Percentiles rank a stretch among this genome's conserved stretches.
phyloP scores from a whole-genome alignment of 1,140 invertebrate species.

The Psilanteris sp. region DNA sequence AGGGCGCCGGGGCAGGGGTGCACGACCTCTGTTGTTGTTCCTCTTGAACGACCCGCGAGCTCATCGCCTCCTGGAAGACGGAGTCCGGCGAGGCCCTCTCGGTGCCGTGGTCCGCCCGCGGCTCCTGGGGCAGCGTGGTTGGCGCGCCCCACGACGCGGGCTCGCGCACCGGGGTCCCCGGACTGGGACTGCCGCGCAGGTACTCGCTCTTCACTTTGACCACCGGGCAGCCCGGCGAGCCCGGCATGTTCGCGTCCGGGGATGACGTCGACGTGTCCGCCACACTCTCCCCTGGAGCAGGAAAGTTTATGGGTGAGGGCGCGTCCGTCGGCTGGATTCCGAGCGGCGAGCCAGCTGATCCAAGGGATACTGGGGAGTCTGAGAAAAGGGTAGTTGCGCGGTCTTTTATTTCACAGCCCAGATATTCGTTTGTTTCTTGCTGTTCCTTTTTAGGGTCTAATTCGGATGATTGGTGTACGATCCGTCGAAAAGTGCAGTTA shows the following conservation, averaged over 20 bases:
- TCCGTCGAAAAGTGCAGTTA: too few species aligned
- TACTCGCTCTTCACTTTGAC: conserved; percentile 80
- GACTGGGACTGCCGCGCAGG: conserved; percentile 76
- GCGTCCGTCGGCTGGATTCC: conserved; percentile 76
- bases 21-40: conserved; percentile 74
- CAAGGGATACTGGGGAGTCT: conserved; percentile 79
- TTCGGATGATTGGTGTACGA: conserved; percentile 7
- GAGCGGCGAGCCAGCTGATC: conserved; percentile 78
- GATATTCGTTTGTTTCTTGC: too few species aligned
- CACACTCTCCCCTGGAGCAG: conserved; percentile 89
- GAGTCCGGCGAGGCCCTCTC: conserved; percentile 78
- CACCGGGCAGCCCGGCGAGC: conserved; percentile 83
- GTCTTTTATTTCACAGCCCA: conserved; percentile 53
- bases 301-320: conserved; percentile 79
- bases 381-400: conserved; percentile 68
- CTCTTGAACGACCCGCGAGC: conserved; percentile 72
- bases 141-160: conserved; percentile 43
- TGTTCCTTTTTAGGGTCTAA: too few species aligned
- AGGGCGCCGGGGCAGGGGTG: conserved; percentile 70
- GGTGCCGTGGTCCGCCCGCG: conserved; percentile 64
- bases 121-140: conserved; percentile 61
- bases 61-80: conserved; percentile 73
- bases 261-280: conserved; percentile 93
- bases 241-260: conserved; percentile 88
- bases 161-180: conserved; percentile 70